Percentiles rank a stretch among this genome's conserved stretches.
phyloP scores from a whole-genome alignment of 1,140 invertebrate species.

The Lysiphlebus fabarum region DNA sequence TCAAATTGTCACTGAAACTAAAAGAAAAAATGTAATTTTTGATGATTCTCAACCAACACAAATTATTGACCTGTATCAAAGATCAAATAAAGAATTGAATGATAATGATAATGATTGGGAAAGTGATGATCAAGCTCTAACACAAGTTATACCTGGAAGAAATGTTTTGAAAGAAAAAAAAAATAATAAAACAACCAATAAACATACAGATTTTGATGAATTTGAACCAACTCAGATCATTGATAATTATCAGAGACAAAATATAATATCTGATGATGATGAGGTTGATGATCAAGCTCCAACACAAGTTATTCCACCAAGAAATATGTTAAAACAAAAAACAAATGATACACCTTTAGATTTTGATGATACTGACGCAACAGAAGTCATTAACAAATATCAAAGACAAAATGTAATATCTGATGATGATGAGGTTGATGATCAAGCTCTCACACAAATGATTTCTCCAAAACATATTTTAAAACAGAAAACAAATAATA shows the following conservation, averaged over 20 bases:
- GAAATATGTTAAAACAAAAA: too few relatives aligned
- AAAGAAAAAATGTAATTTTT: too few relatives aligned
- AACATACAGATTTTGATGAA: too few relatives aligned
- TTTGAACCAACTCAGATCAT: too few relatives aligned
- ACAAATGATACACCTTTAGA: background rate
- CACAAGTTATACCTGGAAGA: constrained; percentile 25
- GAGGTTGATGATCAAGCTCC: background rate
- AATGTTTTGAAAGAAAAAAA: background rate
- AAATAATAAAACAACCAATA: background rate
- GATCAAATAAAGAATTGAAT: background rate
- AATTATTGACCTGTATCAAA: background rate
- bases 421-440: constrained; percentile 15
- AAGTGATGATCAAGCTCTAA: constrained; percentile 28
- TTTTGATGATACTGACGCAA: constrained; percentile 4
- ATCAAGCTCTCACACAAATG: constrained; percentile 31
- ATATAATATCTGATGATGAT: constrained; percentile 1
- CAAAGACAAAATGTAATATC: background rate
- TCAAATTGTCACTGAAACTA: background rate
- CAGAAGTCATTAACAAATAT: background rate
- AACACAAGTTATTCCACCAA: constrained; percentile 8
- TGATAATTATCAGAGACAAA: background rate
- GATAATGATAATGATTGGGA: background rate
- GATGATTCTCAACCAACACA: too few relatives aligned
- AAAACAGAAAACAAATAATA: background rate
- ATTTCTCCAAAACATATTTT: background rate